phyloP scores from a whole-genome alignment of 2,797 vertebrate species.

The Gallinago stenura region DNA sequence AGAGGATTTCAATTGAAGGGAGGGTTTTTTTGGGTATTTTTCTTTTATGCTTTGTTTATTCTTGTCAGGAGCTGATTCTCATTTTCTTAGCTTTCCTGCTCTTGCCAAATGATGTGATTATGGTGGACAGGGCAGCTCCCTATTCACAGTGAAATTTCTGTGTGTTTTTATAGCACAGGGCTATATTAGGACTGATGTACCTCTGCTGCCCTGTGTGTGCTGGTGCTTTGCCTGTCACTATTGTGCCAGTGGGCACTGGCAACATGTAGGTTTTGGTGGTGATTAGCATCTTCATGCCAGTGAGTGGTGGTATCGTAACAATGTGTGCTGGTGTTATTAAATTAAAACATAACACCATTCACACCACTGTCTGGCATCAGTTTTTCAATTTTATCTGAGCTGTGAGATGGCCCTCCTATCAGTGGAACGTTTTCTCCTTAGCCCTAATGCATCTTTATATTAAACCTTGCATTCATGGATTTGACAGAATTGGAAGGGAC shows the following conservation, averaged over 20 bases:
- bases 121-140: background rate
- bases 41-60: slow-evolving; percentile 19
- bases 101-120: background rate
- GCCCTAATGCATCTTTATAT: background rate
- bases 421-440: background rate
- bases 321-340: background rate
- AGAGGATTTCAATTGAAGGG: background rate
- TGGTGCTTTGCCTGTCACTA: background rate
- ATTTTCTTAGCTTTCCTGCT: background rate
- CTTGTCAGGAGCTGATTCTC: background rate
- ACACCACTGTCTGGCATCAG: background rate
- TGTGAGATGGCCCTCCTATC: background rate
- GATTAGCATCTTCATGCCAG: background rate
- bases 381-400: background rate
- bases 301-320: background rate
- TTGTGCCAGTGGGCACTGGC: background rate
- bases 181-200: background rate
- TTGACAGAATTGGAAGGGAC: too few species aligned
- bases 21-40: background rate
- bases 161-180: background rate
- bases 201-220: background rate
- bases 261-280: background rate
- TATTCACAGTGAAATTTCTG: background rate
- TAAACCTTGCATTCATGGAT: background rate
- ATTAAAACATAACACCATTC: background rate